A percentile compares a stretch with the other conserved stretches of the same genome.
These are phyloP conservation scores for Gortyna flavago DNA, from an alignment of 2,888 invertebrate genomes.

Conservation along the genomic window DNA sequence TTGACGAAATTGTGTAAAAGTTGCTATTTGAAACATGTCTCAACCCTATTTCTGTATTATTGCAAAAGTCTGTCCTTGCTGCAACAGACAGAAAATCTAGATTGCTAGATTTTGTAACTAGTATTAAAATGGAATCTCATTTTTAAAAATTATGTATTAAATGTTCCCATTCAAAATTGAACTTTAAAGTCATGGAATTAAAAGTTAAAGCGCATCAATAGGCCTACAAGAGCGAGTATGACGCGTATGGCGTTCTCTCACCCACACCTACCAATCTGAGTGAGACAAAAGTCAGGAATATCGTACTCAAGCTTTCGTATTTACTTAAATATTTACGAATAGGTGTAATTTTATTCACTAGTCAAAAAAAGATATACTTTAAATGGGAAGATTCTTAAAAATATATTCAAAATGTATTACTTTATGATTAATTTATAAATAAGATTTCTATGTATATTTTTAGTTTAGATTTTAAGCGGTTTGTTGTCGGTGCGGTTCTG, in stretches of 20 bases:
- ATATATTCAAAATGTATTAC: constrained; percentile 75
- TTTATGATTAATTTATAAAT: constrained; percentile 71
- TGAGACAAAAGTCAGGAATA: constrained; percentile 59
- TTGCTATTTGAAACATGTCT: constrained; percentile 32
- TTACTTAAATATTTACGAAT: constrained; percentile 82
- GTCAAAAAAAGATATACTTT: constrained; percentile 83
- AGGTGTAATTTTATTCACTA: constrained; percentile 86
- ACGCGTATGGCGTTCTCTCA: constrained; percentile 56
- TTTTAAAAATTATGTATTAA: constrained; percentile 53
- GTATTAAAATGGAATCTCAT: constrained; percentile 71
- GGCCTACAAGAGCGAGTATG: constrained; percentile 58
- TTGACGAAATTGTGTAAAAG: constrained; percentile 26
- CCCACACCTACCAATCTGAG: constrained; percentile 63
- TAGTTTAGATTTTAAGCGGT: constrained; percentile 62
- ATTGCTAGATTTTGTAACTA: constrained; percentile 64
- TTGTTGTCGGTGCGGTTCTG: constrained; percentile 56
- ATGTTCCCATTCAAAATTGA: constrained; percentile 64
- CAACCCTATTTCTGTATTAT: constrained; percentile 43
- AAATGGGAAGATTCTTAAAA: constrained; percentile 77
- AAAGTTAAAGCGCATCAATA: constrained; percentile 56
- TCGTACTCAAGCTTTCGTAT: constrained; percentile 78
- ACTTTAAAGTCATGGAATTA: constrained; percentile 40
- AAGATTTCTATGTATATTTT: constrained; percentile 70
- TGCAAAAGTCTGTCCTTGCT: constrained; percentile 39
- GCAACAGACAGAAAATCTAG: constrained; percentile 52